Evolutionary conservation across 2,113 vertebrate genomes (phyloP).

Genomic region (Notothenia rossii): DNA sequence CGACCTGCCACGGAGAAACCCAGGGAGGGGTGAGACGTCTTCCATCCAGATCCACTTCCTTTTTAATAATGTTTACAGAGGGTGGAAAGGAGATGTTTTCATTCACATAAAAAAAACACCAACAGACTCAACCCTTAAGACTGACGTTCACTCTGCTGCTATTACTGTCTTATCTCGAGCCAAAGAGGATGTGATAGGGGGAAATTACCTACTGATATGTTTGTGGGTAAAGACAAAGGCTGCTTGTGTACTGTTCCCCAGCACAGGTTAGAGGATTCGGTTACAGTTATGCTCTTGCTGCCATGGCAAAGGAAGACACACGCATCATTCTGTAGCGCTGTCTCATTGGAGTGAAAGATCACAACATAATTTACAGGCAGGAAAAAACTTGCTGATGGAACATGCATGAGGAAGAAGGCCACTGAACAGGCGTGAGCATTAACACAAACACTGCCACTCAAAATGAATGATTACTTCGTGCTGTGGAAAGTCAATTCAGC

Average conservation of each 20-base stretch:
- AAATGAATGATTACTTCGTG: conserved; percentile 83
- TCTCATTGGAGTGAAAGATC: conserved; percentile 64
- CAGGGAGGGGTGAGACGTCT: conserved; percentile 26
- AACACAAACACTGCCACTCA: conserved; percentile 81
- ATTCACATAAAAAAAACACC: conserved; percentile 46
- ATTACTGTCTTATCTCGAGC: conserved; percentile 56
- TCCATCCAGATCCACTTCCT: conserved; percentile 35
- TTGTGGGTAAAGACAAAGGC: conserved; percentile 48
- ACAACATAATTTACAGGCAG: conserved; percentile 75
- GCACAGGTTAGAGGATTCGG: conserved; percentile 51
- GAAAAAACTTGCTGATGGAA: conserved; percentile 72
- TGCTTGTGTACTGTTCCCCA: conserved; percentile 38
- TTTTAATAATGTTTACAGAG: conserved; percentile 60
- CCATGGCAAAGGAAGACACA: conserved; percentile 47
- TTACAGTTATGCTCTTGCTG: conserved; percentile 42
- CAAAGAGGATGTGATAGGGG: conserved; percentile 32
- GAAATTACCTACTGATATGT: conserved; percentile 40
- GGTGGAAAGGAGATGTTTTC: conserved; percentile 25
- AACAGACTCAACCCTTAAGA: conserved; percentile 34
- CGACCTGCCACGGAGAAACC: conserved; percentile 47
- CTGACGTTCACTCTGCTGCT: conserved; percentile 29
- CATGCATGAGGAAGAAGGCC: conserved; percentile 65
- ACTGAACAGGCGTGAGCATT: conserved; percentile 66
- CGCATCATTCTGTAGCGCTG: conserved; percentile 38
- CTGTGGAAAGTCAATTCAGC: conserved; percentile 82